Evolutionary conservation across 2,797 vertebrate species (phyloP).

Genomic region (Bradypodion pumilum): DNA sequence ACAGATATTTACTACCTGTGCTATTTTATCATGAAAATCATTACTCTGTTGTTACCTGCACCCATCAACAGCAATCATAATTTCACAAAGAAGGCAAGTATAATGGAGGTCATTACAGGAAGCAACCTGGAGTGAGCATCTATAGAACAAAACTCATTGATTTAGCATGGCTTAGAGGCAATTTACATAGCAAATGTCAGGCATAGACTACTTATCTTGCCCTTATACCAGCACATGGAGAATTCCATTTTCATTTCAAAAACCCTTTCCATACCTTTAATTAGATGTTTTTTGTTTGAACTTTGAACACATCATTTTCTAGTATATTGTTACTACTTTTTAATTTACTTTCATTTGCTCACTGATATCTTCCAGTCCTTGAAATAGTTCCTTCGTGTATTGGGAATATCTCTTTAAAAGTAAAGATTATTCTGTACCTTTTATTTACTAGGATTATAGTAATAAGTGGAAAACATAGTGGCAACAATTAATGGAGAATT

Average conservation of each 20-base stretch:
- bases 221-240: slow-evolving; percentile 16
- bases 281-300: slow-evolving; percentile 53
- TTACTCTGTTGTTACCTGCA: slow-evolving; percentile 67
- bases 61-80: slow-evolving; percentile 76
- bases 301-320: slow-evolving; percentile 45
- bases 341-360: slow-evolving; percentile 33
- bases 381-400: background rate
- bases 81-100: slow-evolving; percentile 76
- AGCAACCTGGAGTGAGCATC: slow-evolving; percentile 74
- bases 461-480: background rate
- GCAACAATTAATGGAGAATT: background rate
- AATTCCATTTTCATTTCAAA: slow-evolving; percentile 40
- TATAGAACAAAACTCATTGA: slow-evolving; percentile 72
- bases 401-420: background rate
- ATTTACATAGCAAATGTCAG: slow-evolving; percentile 51
- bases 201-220: slow-evolving; percentile 29
- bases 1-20: slow-evolving; percentile 51
- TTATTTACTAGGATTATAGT: slow-evolving; percentile 7
- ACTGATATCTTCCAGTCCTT: background rate
- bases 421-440: background rate
- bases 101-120: slow-evolving; percentile 79
- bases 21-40: slow-evolving; percentile 72
- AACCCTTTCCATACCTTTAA: slow-evolving; percentile 50
- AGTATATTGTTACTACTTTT: slow-evolving; percentile 22
- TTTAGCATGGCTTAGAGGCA: slow-evolving; percentile 64